Evolutionary conservation across 2,113 vertebrate species (phyloP), one percentile per base, ranked within the genome.

Genomic region (Lutjanus erythropterus): DNA sequence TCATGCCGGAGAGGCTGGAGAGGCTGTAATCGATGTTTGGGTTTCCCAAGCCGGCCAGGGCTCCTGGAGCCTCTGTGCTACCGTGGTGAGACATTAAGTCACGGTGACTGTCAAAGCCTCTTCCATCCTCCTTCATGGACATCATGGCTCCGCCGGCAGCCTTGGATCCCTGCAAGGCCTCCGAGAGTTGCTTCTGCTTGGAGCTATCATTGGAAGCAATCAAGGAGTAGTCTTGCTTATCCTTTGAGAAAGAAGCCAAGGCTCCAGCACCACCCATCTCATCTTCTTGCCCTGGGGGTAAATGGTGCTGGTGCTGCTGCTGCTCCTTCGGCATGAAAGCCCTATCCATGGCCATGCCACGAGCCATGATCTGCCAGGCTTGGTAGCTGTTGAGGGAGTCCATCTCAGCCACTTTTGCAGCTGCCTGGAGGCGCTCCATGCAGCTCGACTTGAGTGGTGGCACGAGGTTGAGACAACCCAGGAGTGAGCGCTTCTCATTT

Each of bases 281-380:
- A 79, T 99, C 97, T 86, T 99, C 98, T 59, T 97, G 97, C 92
- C 95, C 96, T 55, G 95, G 95, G 55, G 95, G 94, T 62, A 96
- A 95, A 88, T 96, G 97, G 53, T 94, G 94, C 53, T 83, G 88
- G 66, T 87, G 91, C 62, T 90, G 92, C 84, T 89, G 92, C 83
- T 96, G 97, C 86, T 98, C 98, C 92, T 99, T 99, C 58, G 98
- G 96, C 96, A 99, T 95, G 93, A 98, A 98, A 86, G 97, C 96
- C 52, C 97, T 97, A 73, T 99, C 98, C 96, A 98, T 95, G 31
- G 97, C 97, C 97, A 99, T 97, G 88, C 98, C 97, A 74, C 98
- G 96, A 67, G 98, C 97, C 98, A 99, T 98, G 82, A 99, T 97
- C 94, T 99, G 98, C 98, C 98, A 99, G 65, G 97, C 97, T 85